phyloP scores from a whole-genome alignment of 2,113 vertebrate species.

The Festucalex cinctus region DNA sequence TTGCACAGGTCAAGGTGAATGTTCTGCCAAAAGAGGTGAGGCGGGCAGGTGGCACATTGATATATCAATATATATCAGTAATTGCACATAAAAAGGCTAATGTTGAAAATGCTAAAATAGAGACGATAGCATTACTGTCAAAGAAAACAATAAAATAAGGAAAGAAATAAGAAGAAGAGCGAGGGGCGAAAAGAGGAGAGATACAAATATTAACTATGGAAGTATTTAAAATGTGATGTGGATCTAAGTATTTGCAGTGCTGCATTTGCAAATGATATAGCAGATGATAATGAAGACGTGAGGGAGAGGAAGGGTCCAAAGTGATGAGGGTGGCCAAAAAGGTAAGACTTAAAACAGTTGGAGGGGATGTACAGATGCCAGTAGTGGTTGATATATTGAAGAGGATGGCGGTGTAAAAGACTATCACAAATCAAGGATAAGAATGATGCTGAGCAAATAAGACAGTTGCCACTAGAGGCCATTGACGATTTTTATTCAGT shows the following conservation, averaged over 20 bases:
- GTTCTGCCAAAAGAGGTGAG: neutral
- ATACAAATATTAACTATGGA: too few relatives aligned
- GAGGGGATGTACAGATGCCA: neutral
- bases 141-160: too few relatives aligned
- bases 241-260: neutral
- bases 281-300: neutral
- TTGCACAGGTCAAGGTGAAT: neutral
- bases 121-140: too few relatives aligned
- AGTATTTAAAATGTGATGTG: too few relatives aligned
- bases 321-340: neutral
- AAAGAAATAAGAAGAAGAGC: too few relatives aligned
- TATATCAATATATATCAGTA: too few relatives aligned
- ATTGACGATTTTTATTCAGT: neutral
- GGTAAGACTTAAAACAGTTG: neutral
- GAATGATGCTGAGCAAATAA: neutral
- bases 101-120: too few relatives aligned
- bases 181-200: too few relatives aligned
- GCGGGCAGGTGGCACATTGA: neutral
- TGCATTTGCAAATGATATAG: neutral
- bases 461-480: too few relatives aligned
- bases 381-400: neutral
- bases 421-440: neutral
- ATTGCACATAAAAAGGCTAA: too few relatives aligned
- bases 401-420: neutral
- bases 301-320: neutral